Percentiles rank a stretch among this genome's conserved stretches.
Evolutionary conservation across 2,888 invertebrate genomes (phyloP).

Genomic region (Drosophila subquinaria): DNA sequence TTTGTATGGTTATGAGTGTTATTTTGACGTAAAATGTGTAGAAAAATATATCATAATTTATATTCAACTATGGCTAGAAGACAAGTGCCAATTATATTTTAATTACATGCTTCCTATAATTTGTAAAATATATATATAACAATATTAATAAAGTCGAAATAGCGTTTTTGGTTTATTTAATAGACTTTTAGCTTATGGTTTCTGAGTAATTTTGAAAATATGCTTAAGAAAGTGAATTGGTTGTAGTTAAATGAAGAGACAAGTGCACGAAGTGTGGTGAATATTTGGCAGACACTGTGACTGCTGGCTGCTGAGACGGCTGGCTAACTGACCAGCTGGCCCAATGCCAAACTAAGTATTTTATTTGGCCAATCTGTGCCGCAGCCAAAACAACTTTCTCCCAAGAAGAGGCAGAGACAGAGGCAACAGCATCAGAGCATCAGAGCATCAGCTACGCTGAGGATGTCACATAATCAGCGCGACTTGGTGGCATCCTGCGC

Average conservation of each 20-base stretch:
- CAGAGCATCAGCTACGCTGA: constrained; percentile 11
- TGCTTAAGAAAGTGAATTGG: background rate
- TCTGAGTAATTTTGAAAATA: background rate
- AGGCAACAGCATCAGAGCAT: background rate
- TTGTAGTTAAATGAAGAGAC: background rate
- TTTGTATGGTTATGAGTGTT: no score
- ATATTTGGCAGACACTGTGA: constrained; percentile 33
- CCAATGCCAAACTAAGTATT: constrained; percentile 51
- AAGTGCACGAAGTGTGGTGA: constrained; percentile 1
- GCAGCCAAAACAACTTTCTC: constrained; percentile 75
- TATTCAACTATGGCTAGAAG: no score
- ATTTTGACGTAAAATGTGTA: no score
- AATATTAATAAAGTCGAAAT: no score
- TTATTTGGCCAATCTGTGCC: constrained; percentile 59
- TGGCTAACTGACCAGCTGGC: constrained; percentile 56
- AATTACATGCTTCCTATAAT: no score
- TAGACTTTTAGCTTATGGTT: background rate
- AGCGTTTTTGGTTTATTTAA: no score
- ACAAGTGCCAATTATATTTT: no score
- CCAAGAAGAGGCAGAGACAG: constrained; percentile 13
- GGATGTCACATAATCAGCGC: constrained; percentile 67
- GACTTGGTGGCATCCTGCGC: constrained; percentile 65
- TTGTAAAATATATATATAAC: no score
- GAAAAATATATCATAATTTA: no score
- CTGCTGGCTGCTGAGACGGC: constrained; percentile 9